Evolutionary conservation across 1,140 invertebrate species (phyloP), one percentile per base, ranked within the genome.

Genomic region (Leptestheria dahalacensis): DNA sequence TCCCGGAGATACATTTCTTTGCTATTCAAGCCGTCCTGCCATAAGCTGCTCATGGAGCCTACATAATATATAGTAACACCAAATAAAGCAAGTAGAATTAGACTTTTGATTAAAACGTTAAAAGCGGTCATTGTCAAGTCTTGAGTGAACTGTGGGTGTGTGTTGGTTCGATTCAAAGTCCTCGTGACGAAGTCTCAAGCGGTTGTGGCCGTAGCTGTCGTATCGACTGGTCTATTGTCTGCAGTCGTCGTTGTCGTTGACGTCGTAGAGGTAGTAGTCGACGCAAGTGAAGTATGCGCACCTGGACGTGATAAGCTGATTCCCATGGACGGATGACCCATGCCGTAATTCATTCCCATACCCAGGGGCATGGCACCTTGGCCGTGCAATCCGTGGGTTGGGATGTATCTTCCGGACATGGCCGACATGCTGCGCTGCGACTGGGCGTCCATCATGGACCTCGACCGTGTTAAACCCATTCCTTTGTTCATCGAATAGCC

Each of bases 361-460:
- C 61, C 56, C 47, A 52, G 47, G n/a, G 54, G 33, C 53, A 52
- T 11, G 1, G 11, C 57, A 33, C 46, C 46, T 29, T 48, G 24
- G 18, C 54, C 25, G 26, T 60, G 46, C 21, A 60, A 18, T 15
- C 28, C 29, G 28, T 48, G n/a, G 21, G 55, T 57, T 18, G 46
- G 57, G 41, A 86, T 79, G 68, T 86, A 88, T 60, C 82, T 72
- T 59, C 77, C 82, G 24, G 85, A 87, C 65, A 87, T 83, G 64
- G 85, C 84, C 20, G 85, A 85, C 68, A 87, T 88, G 66, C 85
- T 88, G 65, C 89, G 83, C 68, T 88, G 85, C 24, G 86, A 88
- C 68, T 89, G 86, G 54, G 86, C 85, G 70, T 91, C 86, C 33
- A 85, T 85, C 58, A 88, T 77, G 46, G 85, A 87, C 61, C 76